Evolutionary conservation across 2,888 invertebrate species (phyloP).

Genomic region (Ichneumon xanthorius): DNA sequence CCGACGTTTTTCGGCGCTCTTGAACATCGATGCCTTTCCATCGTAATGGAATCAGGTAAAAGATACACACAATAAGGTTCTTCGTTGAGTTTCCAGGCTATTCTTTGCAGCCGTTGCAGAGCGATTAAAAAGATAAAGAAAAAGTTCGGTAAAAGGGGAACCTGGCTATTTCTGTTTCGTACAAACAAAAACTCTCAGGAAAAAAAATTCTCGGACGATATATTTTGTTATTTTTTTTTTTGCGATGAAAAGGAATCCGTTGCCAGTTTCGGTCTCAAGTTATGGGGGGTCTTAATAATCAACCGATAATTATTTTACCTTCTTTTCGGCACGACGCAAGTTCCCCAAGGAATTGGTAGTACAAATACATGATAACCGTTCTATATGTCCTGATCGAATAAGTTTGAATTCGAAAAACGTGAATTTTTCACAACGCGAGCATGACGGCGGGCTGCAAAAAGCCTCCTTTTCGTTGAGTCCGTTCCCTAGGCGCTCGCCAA

Average conservation of each 20-base stretch:
- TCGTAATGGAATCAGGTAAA: background rate
- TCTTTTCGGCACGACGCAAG: background rate
- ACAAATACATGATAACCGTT: background rate
- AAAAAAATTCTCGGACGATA: too few relatives aligned
- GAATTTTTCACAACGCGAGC: constrained; percentile 9
- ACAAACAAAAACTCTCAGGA: too few relatives aligned
- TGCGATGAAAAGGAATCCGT: too few relatives aligned
- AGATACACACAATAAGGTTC: too few relatives aligned
- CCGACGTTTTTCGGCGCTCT: background rate
- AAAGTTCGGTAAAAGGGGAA: too few relatives aligned
- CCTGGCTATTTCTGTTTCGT: too few relatives aligned
- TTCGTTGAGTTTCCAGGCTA: too few relatives aligned
- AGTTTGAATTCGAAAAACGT: constrained; percentile 18
- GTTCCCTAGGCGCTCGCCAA: constrained; percentile 37
- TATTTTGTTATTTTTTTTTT: too few relatives aligned
- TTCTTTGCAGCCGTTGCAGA: too few relatives aligned
- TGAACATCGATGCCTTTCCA: background rate
- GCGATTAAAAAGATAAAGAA: too few relatives aligned
- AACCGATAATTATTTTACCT: background rate
- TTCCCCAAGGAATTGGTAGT: background rate
- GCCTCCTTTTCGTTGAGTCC: constrained; percentile 30
- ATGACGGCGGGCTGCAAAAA: background rate
- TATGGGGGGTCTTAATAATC: too few relatives aligned
- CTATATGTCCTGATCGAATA: constrained; percentile 13
- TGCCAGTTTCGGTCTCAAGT: too few relatives aligned